These are phyloP conservation scores for Labroides dimidiatus DNA, from an alignment of 2,797 vertebrate species.

Conservation along the genomic window DNA sequence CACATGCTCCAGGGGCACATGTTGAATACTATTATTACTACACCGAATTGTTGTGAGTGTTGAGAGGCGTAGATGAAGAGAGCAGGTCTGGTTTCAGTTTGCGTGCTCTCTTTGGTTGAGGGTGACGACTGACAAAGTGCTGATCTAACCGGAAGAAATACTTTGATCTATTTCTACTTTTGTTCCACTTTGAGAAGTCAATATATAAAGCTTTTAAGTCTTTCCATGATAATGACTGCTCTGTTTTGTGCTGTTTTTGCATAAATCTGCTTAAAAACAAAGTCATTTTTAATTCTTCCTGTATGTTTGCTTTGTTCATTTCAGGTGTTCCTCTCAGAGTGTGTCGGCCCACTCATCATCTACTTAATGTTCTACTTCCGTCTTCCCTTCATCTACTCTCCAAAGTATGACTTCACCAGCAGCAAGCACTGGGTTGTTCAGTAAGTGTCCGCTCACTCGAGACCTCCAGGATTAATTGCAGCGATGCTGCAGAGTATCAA, in stretches of 20 bases:
- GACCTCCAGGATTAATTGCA: constrained; percentile 29
- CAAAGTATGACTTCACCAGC: constrained; percentile 92
- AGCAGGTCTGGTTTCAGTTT: constrained; percentile 15
- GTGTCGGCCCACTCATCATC: constrained; percentile 90
- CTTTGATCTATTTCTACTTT: background rate
- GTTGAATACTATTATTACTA: constrained; percentile 29
- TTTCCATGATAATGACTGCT: no score
- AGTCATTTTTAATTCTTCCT: background rate
- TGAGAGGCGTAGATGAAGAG: constrained; percentile 5
- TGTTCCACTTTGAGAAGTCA: no score
- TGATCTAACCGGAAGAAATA: background rate
- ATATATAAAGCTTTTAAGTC: no score
- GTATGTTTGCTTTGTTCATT: constrained; percentile 6
- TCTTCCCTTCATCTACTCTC: constrained; percentile 92
- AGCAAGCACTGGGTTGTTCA: constrained; percentile 93
- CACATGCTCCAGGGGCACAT: constrained; percentile 26
- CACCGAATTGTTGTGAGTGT: constrained; percentile 21
- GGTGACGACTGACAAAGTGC: background rate
- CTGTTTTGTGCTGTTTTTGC: background rate
- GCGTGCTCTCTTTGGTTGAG: constrained; percentile 18
- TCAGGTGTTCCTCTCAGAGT: constrained; percentile 93
- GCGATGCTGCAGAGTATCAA: constrained; percentile 13
- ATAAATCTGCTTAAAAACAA: background rate
- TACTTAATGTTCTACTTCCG: constrained; percentile 96
- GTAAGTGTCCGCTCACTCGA: constrained; percentile 84